Evolutionary conservation across 92 coral and sea anemone species (phyloP).

Genomic region (Porites lobata): DNA sequence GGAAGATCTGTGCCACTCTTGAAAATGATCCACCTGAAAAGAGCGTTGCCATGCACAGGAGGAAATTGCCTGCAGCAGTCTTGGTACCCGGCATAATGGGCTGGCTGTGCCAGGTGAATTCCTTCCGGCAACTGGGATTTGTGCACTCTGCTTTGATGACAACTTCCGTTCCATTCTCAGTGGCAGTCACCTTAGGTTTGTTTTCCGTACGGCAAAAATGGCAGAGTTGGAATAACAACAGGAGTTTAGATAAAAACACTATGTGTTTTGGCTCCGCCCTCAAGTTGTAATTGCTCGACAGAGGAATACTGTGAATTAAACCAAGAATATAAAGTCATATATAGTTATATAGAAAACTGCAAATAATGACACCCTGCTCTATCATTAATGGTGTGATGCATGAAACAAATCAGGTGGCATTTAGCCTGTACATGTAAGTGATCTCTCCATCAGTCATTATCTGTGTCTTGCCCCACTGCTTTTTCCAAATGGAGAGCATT

Average conservation of each 20-base stretch:
- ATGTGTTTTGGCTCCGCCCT: constrained; percentile 63
- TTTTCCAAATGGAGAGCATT: no score
- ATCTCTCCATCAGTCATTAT: no score
- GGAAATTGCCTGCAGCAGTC: constrained; percentile 70
- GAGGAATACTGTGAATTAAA: constrained; percentile 1
- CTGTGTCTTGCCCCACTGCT: no score
- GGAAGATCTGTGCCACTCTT: constrained; percentile 46
- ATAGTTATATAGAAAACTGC: background rate
- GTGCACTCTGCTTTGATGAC: constrained; percentile 53
- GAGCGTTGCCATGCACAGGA: constrained; percentile 65
- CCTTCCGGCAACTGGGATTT: constrained; percentile 49
- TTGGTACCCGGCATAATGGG: constrained; percentile 67
- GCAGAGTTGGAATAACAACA: constrained; percentile 59
- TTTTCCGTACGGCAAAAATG: constrained; percentile 50
- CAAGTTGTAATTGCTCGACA: constrained; percentile 40
- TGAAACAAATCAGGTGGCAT: no score
- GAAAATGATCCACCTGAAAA: constrained; percentile 66
- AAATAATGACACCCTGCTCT: background rate
- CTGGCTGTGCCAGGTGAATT: constrained; percentile 65
- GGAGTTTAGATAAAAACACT: constrained; percentile 63
- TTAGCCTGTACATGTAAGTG: no score
- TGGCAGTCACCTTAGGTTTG: constrained; percentile 45
- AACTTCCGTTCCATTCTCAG: constrained; percentile 61
- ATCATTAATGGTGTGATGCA: background rate
- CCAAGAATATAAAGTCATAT: background rate